Base-by-base conservation (phyloP, 1,140 invertebrate genomes). In the Batillaria attramentaria region DNA sequence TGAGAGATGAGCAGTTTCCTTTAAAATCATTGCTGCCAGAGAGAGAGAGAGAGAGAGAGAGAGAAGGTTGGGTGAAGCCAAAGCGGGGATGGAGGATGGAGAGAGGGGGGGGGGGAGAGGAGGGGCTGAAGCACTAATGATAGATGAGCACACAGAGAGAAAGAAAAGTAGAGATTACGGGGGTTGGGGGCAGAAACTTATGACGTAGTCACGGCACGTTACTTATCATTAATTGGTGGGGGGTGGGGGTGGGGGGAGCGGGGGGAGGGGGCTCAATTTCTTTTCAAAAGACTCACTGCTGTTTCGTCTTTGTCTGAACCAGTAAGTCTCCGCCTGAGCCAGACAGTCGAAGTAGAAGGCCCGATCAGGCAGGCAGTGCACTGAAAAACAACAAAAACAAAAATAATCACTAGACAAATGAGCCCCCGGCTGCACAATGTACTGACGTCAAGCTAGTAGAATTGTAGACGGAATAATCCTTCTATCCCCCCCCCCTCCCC, bases 321-420 rank as follows among this genome's bases (percentile, higher is more conserved):
- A 87, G 76, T 84, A 88, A 65, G 65, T 72, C 43, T 89, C 86
- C 4, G 85, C 81, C 54, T 88, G 86, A 16, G 81, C 72, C 20
- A 89, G 41, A 35, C 83, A 79, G 78, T 89, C 88, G 78, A 87
- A 85, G 65, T 87, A 88, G 54, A 85, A 86, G 5, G 84, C 80
- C 13, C 81, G 78, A 60, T 84, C 79, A 1, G 79, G 69, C 16
- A 87, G 77, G 77, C 84, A 83, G 46, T 87, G 77, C 31, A 88
- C 88, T 89, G 84, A 28, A 82, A 84, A 31, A 37, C 41, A 62
- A 72, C 73, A 1, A 28, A 13, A 13, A n/a, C 5, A 6, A 28
- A 18, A 75, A 3, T 35, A 13, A 10, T 28, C 5, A 6, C 20
- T 8, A 62, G 54, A 10, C 2, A 75, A 50, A 50, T 46, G 16